A percentile compares a stretch with the other conserved stretches of the same genome.
Evolutionary conservation across 1,140 invertebrate genomes (phyloP).

Genomic region (Agrilus planipennis): DNA sequence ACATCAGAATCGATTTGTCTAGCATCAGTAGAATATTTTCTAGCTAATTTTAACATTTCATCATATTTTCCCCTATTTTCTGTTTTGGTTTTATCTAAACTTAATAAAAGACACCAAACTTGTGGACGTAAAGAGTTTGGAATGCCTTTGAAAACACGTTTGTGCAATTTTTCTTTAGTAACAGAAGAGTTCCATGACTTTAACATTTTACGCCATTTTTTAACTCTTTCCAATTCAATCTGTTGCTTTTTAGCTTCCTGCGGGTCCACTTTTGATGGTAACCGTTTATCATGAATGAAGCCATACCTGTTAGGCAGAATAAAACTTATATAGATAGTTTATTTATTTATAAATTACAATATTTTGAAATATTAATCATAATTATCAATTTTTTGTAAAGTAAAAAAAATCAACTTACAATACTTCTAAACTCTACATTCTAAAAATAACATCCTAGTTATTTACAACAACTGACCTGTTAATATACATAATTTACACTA

Average conservation of each 20-base stretch:
- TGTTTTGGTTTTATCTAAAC: constrained; percentile 62
- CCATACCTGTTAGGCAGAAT: too few species aligned
- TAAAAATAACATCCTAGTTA: too few species aligned
- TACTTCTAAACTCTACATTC: too few species aligned
- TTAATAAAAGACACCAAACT: constrained; percentile 76
- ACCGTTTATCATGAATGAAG: constrained; percentile 86
- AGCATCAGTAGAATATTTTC: constrained; percentile 90
- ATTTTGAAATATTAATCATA: too few species aligned
- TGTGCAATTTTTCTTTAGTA: constrained; percentile 72
- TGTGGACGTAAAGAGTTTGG: constrained; percentile 77
- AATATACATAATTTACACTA: too few species aligned
- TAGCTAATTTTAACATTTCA: constrained; percentile 80
- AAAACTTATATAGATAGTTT: too few species aligned
- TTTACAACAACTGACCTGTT: too few species aligned
- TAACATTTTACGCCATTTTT: constrained; percentile 98
- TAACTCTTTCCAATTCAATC: constrained; percentile 77
- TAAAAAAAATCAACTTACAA: too few species aligned
- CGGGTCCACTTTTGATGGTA: constrained; percentile 63
- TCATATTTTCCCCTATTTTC: constrained; percentile 75
- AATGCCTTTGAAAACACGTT: constrained; percentile 94
- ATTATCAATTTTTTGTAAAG: too few species aligned
- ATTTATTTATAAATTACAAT: too few species aligned
- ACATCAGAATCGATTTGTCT: constrained; percentile 98
- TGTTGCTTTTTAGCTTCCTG: constrained; percentile 64
- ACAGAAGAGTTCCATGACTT: constrained; percentile 60